Conservation (phyloP, 2,113 vertebrate genomes). For the Indicator indicator region DNA sequence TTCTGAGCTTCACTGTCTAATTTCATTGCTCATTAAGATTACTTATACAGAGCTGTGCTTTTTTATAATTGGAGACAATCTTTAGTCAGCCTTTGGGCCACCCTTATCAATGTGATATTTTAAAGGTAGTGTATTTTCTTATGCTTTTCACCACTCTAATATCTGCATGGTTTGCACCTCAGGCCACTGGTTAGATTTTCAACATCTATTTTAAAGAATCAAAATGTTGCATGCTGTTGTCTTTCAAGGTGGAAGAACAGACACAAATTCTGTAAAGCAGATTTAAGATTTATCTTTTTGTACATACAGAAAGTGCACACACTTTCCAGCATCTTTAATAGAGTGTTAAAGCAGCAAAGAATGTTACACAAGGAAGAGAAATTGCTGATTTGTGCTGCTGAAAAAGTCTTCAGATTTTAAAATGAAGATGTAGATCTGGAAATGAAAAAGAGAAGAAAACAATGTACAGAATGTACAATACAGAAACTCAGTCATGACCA, state of each 20-base stretch:
- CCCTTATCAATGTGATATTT: not conserved
- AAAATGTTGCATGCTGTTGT: not conserved
- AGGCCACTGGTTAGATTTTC: not conserved
- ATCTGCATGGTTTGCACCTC: not conserved
- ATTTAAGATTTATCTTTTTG: not conserved
- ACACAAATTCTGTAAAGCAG: not conserved
- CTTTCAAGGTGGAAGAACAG: not conserved
- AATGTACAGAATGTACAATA: conserved; percentile 34
- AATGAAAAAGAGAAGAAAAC: conserved; percentile 51
- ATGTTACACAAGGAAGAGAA: not conserved
- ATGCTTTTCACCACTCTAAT: not conserved
- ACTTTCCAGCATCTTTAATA: not conserved
- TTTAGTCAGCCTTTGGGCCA: not conserved
- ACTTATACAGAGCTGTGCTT: not conserved
- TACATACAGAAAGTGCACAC: not conserved
- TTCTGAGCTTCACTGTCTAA: conserved; percentile 16
- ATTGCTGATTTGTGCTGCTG: conserved; percentile 1
- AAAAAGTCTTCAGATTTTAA: conserved; percentile 27
- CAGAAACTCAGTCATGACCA: conserved; percentile 56
- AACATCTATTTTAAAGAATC: not conserved
- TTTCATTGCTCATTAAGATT: conserved; percentile 40
- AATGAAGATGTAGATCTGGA: not conserved
- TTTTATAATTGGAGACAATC: not conserved
- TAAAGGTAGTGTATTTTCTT: not conserved
- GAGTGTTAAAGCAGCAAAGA: not conserved